Evolutionary conservation across 2,797 vertebrate species (phyloP).

Genomic region (Premnoplex brunnescens): DNA sequence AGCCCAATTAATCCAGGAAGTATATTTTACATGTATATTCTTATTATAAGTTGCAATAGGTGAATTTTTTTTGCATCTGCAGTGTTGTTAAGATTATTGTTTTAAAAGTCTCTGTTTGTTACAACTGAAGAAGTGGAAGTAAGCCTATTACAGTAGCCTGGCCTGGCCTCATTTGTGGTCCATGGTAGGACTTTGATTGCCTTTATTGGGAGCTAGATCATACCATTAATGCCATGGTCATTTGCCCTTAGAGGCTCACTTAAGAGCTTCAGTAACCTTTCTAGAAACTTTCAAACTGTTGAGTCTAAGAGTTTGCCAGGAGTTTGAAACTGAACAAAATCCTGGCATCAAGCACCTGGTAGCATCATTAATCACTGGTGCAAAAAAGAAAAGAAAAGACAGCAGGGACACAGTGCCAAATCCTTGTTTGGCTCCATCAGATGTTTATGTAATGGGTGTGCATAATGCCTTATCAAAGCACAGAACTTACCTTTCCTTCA

Average conservation of each 20-base stretch:
- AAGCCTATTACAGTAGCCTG: background rate
- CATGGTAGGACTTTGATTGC: background rate
- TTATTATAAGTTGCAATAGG: background rate
- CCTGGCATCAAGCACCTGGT: background rate
- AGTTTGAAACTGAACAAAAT: background rate
- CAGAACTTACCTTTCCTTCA: background rate
- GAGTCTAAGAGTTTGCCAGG: background rate
- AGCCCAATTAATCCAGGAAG: background rate
- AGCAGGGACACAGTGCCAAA: background rate
- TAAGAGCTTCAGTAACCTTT: background rate
- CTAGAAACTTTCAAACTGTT: background rate
- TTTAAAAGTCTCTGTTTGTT: background rate
- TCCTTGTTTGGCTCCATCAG: background rate
- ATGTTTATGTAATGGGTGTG: conserved; percentile 14
- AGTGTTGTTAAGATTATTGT: background rate
- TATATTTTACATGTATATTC: background rate
- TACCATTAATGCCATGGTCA: background rate
- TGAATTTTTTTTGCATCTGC: background rate
- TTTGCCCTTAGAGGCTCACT: background rate
- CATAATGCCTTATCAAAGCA: background rate
- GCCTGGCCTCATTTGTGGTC: background rate
- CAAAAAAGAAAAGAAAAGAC: background rate
- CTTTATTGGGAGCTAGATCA: background rate
- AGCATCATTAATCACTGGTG: background rate
- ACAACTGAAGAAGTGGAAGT: background rate